These are phyloP conservation scores for Menidia beryllina DNA, from an alignment of 2,113 vertebrate species.

Conservation along the genomic window DNA sequence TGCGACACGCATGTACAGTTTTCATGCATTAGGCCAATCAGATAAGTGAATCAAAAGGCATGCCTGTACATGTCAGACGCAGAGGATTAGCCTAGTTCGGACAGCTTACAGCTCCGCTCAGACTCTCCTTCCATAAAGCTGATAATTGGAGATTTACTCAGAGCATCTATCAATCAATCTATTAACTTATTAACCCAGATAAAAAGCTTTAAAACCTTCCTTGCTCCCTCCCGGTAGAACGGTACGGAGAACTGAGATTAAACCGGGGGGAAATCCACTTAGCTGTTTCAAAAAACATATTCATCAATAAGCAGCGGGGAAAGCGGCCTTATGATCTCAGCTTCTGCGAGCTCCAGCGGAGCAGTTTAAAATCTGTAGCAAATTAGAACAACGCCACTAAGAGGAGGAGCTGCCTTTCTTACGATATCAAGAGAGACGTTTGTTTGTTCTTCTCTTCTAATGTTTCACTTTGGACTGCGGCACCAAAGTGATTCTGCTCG, in stretches of 20 bases:
- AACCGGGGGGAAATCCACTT: constrained; percentile 66
- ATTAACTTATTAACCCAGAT: constrained; percentile 79
- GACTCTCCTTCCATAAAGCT: constrained; percentile 62
- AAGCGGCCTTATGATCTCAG: constrained; percentile 31
- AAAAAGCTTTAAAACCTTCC: constrained; percentile 58
- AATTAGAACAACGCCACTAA: not conserved
- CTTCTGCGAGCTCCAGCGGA: not conserved
- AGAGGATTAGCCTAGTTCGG: constrained; percentile 69
- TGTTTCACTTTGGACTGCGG: not conserved
- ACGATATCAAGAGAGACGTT: too few relatives aligned
- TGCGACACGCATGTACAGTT: not conserved
- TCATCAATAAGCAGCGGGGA: constrained; percentile 56
- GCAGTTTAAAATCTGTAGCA: not conserved
- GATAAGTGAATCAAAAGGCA: constrained; percentile 45
- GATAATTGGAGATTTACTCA: constrained; percentile 81
- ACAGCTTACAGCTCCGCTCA: constrained; percentile 65
- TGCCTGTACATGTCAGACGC: constrained; percentile 37
- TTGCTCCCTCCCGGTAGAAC: constrained; percentile 33
- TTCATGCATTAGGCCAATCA: constrained; percentile 6
- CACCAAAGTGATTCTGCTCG: constrained; percentile 4
- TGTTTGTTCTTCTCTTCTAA: not conserved
- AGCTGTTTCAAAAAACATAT: constrained; percentile 57
- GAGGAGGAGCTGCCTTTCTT: too few relatives aligned
- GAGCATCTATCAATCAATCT: constrained; percentile 76
- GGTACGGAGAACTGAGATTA: constrained; percentile 47